These are phyloP conservation scores for Mimachlamys varia DNA, from an alignment of 2,888 invertebrate genomes.

Conservation along the genomic window DNA sequence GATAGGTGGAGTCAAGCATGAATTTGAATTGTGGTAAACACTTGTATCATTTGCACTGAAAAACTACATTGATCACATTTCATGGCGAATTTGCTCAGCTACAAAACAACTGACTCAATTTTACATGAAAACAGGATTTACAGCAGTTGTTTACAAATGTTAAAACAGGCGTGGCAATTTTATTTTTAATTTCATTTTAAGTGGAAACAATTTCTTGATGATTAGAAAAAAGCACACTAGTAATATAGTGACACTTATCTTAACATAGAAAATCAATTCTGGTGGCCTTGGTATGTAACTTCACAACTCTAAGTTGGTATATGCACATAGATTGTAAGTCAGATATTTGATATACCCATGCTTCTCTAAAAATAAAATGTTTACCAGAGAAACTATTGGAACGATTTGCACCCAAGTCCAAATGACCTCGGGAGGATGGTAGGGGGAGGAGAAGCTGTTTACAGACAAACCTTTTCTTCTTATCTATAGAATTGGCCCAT, in stretches of 20 bases:
- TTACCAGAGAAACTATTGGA: not conserved
- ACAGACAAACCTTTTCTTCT: constrained; percentile 16
- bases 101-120: too few relatives aligned
- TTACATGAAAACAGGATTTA: too few relatives aligned
- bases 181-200: too few relatives aligned
- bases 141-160: too few relatives aligned
- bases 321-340: not conserved
- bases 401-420: not conserved
- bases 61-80: too few relatives aligned
- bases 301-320: not conserved
- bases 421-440: not conserved
- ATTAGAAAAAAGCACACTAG: not conserved
- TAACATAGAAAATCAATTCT: not conserved
- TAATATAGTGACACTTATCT: not conserved
- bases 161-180: too few relatives aligned
- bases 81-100: too few relatives aligned
- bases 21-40: too few relatives aligned
- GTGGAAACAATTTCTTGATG: not conserved
- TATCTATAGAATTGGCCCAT: constrained; percentile 31
- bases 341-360: constrained; percentile 20
- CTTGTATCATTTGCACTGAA: too few relatives aligned
- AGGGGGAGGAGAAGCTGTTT: not conserved
- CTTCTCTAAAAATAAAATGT: not conserved
- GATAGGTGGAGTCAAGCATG: too few relatives aligned
- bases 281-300: not conserved